Evolutionary conservation across 2,113 vertebrate genomes (phyloP).

Genomic region (Diadophis punctatus): DNA sequence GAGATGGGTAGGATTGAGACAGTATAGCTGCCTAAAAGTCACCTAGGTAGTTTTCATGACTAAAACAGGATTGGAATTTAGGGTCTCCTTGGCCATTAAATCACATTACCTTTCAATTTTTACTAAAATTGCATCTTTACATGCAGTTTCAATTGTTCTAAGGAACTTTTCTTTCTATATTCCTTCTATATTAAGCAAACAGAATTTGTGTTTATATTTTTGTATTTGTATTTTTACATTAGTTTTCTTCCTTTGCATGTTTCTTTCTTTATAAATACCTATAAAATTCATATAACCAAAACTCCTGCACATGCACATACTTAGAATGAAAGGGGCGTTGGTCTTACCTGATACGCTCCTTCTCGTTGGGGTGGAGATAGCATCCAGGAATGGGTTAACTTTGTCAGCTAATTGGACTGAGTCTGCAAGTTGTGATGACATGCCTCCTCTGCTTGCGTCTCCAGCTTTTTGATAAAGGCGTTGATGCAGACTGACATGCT

Average conservation of each 20-base stretch:
- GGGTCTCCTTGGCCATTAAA: neutral
- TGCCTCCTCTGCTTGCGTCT: too few relatives aligned
- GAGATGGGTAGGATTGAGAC: neutral
- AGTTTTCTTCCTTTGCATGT: neutral
- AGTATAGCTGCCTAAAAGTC: neutral
- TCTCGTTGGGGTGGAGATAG: too few relatives aligned
- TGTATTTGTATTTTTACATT: neutral
- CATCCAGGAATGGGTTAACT: too few relatives aligned
- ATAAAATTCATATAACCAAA: neutral
- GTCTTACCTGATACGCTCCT: too few relatives aligned
- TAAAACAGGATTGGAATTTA: neutral
- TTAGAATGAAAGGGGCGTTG: neutral
- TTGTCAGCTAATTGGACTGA: too few relatives aligned
- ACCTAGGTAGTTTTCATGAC: neutral
- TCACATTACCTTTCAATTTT: neutral
- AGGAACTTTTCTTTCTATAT: neutral
- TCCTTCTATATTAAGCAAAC: neutral
- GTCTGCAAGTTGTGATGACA: too few relatives aligned
- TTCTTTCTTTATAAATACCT: neutral
- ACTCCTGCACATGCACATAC: neutral
- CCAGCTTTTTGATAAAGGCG: too few relatives aligned
- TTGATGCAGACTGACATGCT: too few relatives aligned
- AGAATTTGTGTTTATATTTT: neutral
- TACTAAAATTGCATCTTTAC: neutral
- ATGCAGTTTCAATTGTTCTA: neutral